Percentiles rank a stretch among this genome's conserved stretches.
Evolutionary conservation across 2,113 vertebrate genomes (phyloP).

Genomic region (Danionella cerebrum): DNA sequence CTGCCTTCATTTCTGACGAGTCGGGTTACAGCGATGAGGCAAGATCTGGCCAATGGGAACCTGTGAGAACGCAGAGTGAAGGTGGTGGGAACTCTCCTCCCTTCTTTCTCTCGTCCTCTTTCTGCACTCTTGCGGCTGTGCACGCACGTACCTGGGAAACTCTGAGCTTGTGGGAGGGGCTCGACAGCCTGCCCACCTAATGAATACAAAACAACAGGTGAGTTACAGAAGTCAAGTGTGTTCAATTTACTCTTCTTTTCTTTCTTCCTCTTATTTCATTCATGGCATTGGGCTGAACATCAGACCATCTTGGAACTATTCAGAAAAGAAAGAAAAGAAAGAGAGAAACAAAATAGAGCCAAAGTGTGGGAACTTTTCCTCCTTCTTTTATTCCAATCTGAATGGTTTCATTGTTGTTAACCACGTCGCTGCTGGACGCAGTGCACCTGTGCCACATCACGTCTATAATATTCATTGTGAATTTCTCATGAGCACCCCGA

Average conservation of each 20-base stretch:
- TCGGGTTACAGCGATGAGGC: conserved; percentile 56
- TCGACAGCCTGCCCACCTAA: conserved; percentile 48
- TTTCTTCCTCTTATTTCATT: conserved; percentile 43
- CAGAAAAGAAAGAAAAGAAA: conserved; percentile 47
- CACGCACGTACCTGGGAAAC: conserved; percentile 60
- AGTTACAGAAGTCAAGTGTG: conserved; percentile 67
- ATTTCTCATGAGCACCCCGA: no score
- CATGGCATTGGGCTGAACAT: conserved; percentile 56
- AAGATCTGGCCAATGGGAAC: conserved; percentile 60
- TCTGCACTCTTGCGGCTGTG: conserved; percentile 24
- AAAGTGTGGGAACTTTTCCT: conserved; percentile 68
- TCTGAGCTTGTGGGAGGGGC: conserved; percentile 60
- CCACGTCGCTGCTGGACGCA: conserved; percentile 59
- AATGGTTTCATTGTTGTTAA: conserved; percentile 63
- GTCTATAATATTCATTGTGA: conserved; percentile 47
- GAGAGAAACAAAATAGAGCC: conserved; percentile 58
- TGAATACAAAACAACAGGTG: conserved; percentile 69
- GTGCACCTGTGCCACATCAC: conserved; percentile 59
- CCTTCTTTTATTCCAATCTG: conserved; percentile 54
- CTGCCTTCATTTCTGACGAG: conserved; percentile 47
- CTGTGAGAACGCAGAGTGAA: conserved; percentile 66
- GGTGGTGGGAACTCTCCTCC: conserved; percentile 81
- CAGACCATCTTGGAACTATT: conserved; percentile 46
- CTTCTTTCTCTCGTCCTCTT: conserved; percentile 66
- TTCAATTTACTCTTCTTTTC: conserved; percentile 35